A percentile compares a stretch with the other conserved stretches of the same genome.
Evolutionary conservation across 2,797 vertebrate species (phyloP).

Genomic region (Cercopithecus petaurista): DNA sequence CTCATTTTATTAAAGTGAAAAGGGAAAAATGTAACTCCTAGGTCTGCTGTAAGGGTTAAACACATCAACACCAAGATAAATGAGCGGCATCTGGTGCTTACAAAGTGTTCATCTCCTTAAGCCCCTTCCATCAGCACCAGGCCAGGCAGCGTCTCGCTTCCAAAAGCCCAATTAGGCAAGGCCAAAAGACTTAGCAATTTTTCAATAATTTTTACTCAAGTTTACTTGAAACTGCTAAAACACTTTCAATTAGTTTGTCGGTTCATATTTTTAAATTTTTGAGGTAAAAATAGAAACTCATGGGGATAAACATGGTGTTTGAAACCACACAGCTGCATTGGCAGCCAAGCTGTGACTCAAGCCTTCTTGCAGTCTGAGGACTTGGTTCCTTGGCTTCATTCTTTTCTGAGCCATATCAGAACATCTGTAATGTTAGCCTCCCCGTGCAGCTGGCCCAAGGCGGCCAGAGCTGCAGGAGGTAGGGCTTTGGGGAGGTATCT

Average conservation of each 20-base stretch:
- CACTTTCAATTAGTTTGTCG: neutral
- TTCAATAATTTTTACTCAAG: conserved; percentile 43
- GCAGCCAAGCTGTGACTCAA: neutral
- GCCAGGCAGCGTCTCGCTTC: rapidly evolving
- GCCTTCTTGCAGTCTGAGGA: neutral
- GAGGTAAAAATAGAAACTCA: conserved; percentile 59
- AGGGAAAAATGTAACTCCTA: neutral
- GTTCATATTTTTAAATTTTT: conserved; percentile 39
- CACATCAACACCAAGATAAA: neutral
- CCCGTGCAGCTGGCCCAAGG: neutral
- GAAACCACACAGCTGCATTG: conserved; percentile 24
- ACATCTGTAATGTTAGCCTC: neutral
- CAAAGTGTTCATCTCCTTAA: neutral
- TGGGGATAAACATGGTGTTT: conserved; percentile 28
- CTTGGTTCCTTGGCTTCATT: neutral
- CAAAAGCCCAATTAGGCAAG: neutral
- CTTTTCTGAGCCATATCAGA: neutral
- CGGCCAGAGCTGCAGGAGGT: neutral
- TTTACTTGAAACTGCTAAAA: conserved; percentile 41
- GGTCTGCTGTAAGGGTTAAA: neutral
- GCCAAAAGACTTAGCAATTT: neutral
- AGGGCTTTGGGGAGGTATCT: neutral
- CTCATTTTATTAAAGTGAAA: neutral
- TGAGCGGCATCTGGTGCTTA: neutral
- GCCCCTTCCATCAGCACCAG: neutral